Base-by-base conservation (phyloP, 1,140 invertebrate genomes). In the Papilio machaon region DNA sequence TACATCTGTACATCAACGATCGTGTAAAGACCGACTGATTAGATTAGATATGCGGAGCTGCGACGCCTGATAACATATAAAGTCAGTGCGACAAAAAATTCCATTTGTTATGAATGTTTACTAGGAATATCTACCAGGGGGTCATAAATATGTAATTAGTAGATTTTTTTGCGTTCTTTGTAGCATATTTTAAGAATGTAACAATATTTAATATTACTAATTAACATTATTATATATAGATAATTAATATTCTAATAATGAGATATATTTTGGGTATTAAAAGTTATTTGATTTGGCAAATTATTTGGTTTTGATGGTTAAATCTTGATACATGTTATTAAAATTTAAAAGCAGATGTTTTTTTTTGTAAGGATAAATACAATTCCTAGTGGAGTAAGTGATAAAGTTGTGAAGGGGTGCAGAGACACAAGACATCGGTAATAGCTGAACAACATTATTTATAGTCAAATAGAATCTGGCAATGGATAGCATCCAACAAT, bases 11-110 rank as follows among this genome's bases (percentile, higher is more conserved):
- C n/a, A 47, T 35, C 73, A 8, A 54, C 74, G 74, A 30, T 23
- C 43, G 73, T 52, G 35, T 35, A 43, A 78, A 78, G 76, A 58
- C 23, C 54, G 52, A 60, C 30, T 78, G 76, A 78, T 78, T 58
- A 78, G 76, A 78, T 78, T 78, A 78, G 76, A 78, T 78, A 78
- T 35, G 23, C 30, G 52, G 30, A 54, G 30, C 35, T 52, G 54
- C 74, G 23, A 38, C 52, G 49, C 17, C 13, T 58, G 49, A 58
- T 78, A 78, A 60, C 30, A 58, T 30, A 8, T 38, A 38, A 30
- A 54, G 47, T 58, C 19, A 35, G 23, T 17, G 5, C 47, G 23
- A 78, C 76, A 58, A 78, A 78, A 67, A 58, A 78, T 78, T 78
- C 52, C 15, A 49, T 76, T 76, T 49, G 43, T 76, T 76, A 17